phyloP scores from a whole-genome alignment of 2,888 invertebrate genomes.

The Adela reaumurella region DNA sequence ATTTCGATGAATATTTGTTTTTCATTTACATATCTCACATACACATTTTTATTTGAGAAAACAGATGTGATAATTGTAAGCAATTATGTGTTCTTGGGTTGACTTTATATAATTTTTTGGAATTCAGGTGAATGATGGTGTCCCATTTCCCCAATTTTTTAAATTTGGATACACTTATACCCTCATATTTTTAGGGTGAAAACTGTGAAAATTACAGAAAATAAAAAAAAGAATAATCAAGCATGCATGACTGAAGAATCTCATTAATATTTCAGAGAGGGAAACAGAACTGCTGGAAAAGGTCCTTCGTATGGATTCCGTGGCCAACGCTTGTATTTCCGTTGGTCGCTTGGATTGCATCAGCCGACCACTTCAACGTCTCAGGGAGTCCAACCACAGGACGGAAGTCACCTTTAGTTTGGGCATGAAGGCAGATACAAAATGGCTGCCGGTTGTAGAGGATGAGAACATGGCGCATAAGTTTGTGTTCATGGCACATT shows the following conservation, averaged over 20 bases:
- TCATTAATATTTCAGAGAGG: constrained; percentile 43
- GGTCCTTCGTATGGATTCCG: constrained; percentile 43
- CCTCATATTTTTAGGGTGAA: constrained; percentile 3
- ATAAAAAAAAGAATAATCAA: too few species aligned
- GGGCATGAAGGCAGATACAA: background rate
- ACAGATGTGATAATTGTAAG: too few species aligned
- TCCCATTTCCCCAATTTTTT: background rate
- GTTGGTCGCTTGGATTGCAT: constrained; percentile 28
- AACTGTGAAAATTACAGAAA: constrained; percentile 21
- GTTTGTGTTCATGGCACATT: constrained; percentile 54
- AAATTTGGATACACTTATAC: background rate
- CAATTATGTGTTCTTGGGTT: too few species aligned
- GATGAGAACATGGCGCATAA: constrained; percentile 50
- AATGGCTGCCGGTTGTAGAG: constrained; percentile 22
- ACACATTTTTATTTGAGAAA: too few species aligned
- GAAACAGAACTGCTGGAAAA: constrained; percentile 61
- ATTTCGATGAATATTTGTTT: too few species aligned
- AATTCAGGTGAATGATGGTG: too few species aligned
- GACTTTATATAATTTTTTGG: too few species aligned
- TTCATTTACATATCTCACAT: too few species aligned
- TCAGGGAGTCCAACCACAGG: constrained; percentile 10
- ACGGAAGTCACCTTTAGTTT: constrained; percentile 9
- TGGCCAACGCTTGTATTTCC: constrained; percentile 47
- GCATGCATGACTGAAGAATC: too few species aligned
- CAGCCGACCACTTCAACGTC: constrained; percentile 14